phyloP scores from a whole-genome alignment of 1,140 invertebrate species.

The Philopotamus ludificatus region DNA sequence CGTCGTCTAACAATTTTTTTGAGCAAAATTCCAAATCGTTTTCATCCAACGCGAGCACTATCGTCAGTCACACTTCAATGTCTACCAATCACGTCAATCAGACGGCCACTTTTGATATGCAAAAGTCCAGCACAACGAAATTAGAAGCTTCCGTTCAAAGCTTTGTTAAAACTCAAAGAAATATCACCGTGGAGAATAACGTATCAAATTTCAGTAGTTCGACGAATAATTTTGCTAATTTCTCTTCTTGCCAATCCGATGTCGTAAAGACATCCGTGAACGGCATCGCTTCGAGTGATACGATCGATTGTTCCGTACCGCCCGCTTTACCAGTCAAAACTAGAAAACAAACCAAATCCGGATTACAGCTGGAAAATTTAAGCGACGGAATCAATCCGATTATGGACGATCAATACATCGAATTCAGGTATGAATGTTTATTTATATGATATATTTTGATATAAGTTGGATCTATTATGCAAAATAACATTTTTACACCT shows the following conservation, averaged over 20 bases:
- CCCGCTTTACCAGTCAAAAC: slow-evolving; percentile 55
- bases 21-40: slow-evolving; percentile 31
- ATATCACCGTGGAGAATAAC: background rate
- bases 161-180: slow-evolving; percentile 56
- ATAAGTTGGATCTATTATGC: too few species aligned
- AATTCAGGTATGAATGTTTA: slow-evolving; percentile 35
- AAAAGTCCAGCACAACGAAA: slow-evolving; percentile 16
- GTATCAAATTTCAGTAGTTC: background rate
- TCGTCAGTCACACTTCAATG: slow-evolving; percentile 55
- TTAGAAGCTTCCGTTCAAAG: slow-evolving; percentile 55
- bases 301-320: slow-evolving; percentile 41
- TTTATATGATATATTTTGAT: too few species aligned
- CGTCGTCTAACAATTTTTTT: slow-evolving; percentile 27
- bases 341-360: slow-evolving; percentile 37
- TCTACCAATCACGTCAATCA: slow-evolving; percentile 52
- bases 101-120: slow-evolving; percentile 43
- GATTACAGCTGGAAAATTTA: slow-evolving; percentile 27
- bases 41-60: slow-evolving; percentile 20
- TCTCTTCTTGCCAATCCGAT: background rate
- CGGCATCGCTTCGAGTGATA: slow-evolving; percentile 16
- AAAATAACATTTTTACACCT: background rate
- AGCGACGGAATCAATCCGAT: slow-evolving; percentile 15
- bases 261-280: slow-evolving; percentile 9
- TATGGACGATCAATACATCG: slow-evolving; percentile 33
- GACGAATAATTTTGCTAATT: background rate